Evolutionary conservation across 2,113 vertebrate genomes (phyloP).

Genomic region (Gracilinanus agilis): DNA sequence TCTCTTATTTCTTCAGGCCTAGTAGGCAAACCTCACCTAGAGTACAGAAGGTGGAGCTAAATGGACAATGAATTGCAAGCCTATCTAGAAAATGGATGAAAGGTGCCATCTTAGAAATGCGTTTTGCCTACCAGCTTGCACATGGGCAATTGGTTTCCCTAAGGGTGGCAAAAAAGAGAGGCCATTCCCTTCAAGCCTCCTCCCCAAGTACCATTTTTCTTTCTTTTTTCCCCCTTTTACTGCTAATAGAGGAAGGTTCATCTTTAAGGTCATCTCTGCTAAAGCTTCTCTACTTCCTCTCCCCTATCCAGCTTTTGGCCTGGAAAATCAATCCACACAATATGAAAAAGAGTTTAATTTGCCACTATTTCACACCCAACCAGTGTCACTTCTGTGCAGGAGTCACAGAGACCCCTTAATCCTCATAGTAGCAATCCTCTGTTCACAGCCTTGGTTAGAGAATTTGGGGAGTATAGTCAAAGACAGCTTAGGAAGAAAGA

Average conservation of each 20-base stretch:
- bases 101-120: background rate
- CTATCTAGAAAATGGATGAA: background rate
- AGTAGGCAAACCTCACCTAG: background rate
- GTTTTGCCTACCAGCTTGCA: background rate
- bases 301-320: background rate
- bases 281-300: background rate
- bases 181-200: background rate
- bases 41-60: background rate
- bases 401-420: background rate
- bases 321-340: background rate
- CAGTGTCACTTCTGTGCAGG: background rate
- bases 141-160: background rate
- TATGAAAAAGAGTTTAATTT: background rate
- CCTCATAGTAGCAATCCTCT: background rate
- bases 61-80: background rate
- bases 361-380: background rate
- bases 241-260: background rate
- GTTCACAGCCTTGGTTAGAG: background rate
- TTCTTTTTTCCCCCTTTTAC: background rate
- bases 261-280: background rate
- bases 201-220: background rate
- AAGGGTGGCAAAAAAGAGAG: background rate
- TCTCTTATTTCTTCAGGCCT: background rate
- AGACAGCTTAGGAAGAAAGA: background rate
- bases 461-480: background rate